A percentile compares a stretch with the other conserved stretches of the same genome.
Evolutionary conservation across 2,888 invertebrate genomes (phyloP).

Genomic region (Tetranychus piercei): DNA sequence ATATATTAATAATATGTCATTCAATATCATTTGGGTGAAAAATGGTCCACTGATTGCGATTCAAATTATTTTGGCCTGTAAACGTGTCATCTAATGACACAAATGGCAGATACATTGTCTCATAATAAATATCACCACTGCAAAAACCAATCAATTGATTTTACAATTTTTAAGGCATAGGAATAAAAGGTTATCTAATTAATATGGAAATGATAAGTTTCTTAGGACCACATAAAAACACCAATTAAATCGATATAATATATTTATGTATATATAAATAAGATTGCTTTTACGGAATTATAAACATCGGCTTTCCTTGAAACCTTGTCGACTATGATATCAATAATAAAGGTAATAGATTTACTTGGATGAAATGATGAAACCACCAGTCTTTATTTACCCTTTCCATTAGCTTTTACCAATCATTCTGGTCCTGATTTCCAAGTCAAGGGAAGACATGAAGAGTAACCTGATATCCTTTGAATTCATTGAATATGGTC

Average conservation of each 20-base stretch:
- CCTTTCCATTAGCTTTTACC: no score
- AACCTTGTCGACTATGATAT: no score
- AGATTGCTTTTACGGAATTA: not conserved
- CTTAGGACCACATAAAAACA: not conserved
- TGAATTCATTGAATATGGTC: not conserved
- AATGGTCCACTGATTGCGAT: not conserved
- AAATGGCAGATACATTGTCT: not conserved
- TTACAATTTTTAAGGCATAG: not conserved
- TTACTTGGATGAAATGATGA: not conserved
- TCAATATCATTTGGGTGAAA: not conserved
- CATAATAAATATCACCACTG: not conserved
- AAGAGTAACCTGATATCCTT: not conserved
- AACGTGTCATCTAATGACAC: no score
- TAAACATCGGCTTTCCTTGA: not conserved
- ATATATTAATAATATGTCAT: not conserved
- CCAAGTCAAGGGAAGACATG: not conserved
- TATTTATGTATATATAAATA: no score
- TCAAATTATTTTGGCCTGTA: not conserved
- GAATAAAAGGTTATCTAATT: not conserved
- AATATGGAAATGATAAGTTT: not conserved
- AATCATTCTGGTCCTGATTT: not conserved
- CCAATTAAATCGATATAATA: no score
- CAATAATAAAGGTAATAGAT: not conserved
- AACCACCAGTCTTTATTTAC: no score
- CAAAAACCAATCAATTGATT: not conserved